A percentile compares a stretch with the other conserved stretches of the same genome.
Evolutionary conservation across 2,113 vertebrate genomes (phyloP).

Genomic region (Atractosteus spatula): DNA sequence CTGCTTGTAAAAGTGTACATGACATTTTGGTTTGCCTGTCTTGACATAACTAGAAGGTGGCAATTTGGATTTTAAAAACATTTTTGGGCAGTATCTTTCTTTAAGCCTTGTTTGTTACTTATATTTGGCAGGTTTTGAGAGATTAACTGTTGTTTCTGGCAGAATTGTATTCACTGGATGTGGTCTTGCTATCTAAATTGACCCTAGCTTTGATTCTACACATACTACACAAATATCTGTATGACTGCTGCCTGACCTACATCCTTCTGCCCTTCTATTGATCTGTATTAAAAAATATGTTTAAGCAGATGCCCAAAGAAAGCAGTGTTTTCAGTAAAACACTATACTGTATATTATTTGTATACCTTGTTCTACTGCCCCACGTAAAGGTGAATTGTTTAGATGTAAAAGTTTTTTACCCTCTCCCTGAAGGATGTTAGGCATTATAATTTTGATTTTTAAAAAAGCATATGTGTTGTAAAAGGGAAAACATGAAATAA

Average conservation of each 20-base stretch:
- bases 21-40: conserved; percentile 47
- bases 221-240: too few species aligned
- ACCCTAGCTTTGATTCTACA: background rate
- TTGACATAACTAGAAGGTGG: conserved; percentile 37
- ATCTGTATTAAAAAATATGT: too few species aligned
- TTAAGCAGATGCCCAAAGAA: too few species aligned
- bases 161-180: conserved; percentile 1
- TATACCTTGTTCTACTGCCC: too few species aligned
- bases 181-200: conserved; percentile 45
- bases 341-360: too few species aligned
- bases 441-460: too few species aligned
- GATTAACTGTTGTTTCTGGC: background rate
- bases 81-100: conserved; percentile 14
- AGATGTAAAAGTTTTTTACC: too few species aligned
- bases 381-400: background rate
- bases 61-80: conserved; percentile 44
- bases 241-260: too few species aligned
- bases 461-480: too few species aligned
- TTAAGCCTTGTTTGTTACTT: conserved; percentile 27
- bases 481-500: background rate
- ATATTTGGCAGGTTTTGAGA: background rate
- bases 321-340: too few species aligned
- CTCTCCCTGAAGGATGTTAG: too few species aligned
- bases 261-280: too few species aligned
- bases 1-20: conserved; percentile 69